Percentiles rank a stretch among this genome's conserved stretches.
Conservation (phyloP, 2,888 invertebrate genomes). For the Slavum lentiscoides region DNA sequence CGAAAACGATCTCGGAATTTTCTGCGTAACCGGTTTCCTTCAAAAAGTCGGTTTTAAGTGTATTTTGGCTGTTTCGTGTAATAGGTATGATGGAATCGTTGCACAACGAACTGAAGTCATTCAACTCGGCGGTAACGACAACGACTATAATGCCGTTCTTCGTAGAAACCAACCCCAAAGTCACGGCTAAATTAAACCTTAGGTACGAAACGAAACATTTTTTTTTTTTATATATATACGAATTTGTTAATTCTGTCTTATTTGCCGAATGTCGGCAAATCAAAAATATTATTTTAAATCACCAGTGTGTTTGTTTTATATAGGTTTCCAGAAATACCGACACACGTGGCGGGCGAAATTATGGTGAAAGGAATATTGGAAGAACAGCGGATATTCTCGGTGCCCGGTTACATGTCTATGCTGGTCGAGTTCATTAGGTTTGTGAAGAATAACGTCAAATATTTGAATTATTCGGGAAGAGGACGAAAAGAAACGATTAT, state of each 20-base stretch:
- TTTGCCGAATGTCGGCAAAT: no score
- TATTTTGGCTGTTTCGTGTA: not conserved
- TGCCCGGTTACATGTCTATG: not conserved
- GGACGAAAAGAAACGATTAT: no score
- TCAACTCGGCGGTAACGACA: constrained; percentile 72
- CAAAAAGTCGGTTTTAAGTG: not conserved
- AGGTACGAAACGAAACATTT: constrained; percentile 29
- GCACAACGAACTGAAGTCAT: constrained; percentile 52
- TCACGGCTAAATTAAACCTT: constrained; percentile 41
- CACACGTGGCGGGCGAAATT: not conserved
- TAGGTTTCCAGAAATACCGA: constrained; percentile 30
- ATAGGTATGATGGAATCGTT: constrained; percentile 55
- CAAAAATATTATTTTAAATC: no score
- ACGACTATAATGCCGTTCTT: constrained; percentile 94
- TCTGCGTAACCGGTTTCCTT: no score
- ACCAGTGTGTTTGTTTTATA: not conserved
- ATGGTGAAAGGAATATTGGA: constrained; percentile 33
- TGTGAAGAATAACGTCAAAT: not conserved
- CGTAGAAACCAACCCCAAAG: constrained; percentile 82
- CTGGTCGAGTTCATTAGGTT: not conserved
- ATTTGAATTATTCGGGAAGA: not conserved
- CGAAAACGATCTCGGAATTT: no score
- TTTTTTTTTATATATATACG: no score
- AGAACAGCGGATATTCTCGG: constrained; percentile 36
- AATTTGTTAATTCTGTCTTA: no score